A percentile compares a stretch with the other conserved stretches of the same genome.
Evolutionary conservation across 2,888 invertebrate species (phyloP).

Genomic region (Xiphydria camelus): DNA sequence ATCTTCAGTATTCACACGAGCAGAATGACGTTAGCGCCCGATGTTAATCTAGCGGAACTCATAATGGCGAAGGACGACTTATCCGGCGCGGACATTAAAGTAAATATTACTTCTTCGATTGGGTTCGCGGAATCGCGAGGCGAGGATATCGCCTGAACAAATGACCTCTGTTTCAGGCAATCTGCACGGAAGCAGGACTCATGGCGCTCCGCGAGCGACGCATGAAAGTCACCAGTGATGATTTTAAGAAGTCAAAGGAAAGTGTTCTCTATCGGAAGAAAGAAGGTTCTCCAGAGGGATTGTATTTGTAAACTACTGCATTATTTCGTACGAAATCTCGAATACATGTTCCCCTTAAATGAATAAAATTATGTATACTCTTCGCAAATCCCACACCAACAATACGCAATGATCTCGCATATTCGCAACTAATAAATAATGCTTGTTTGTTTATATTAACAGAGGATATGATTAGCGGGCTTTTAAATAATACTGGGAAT

Average conservation of each 20-base stretch:
- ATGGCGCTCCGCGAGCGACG: conserved; percentile 96
- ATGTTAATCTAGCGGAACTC: conserved; percentile 95
- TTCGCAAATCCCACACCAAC: too few species aligned
- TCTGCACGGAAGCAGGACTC: conserved; percentile 98
- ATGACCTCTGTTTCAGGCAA: conserved; percentile 70
- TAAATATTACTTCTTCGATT: too few species aligned
- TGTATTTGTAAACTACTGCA: conserved; percentile 78
- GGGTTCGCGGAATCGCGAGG: too few species aligned
- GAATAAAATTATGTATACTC: conserved; percentile 23
- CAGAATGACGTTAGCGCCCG: conserved; percentile 96
- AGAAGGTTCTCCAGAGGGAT: conserved; percentile 98
- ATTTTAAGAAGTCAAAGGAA: conserved; percentile 99
- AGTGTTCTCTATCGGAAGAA: conserved; percentile 98
- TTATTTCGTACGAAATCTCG: conserved; percentile 23
- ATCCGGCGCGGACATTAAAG: conserved; percentile 95
- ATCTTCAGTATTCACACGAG: conserved; percentile 98
- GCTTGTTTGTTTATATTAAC: background rate
- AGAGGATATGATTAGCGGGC: too few species aligned
- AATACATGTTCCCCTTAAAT: conserved; percentile 18
- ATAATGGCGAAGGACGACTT: conserved; percentile 99
- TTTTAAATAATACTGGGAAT: background rate
- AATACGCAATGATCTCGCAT: background rate
- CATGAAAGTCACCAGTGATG: conserved; percentile 99
- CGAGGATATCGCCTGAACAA: background rate
- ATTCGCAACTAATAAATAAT: conserved; percentile 20